Percentiles rank a stretch among this genome's conserved stretches.
phyloP scores from a whole-genome alignment of 2,797 vertebrate genomes.

The Anguilla megastoma region DNA sequence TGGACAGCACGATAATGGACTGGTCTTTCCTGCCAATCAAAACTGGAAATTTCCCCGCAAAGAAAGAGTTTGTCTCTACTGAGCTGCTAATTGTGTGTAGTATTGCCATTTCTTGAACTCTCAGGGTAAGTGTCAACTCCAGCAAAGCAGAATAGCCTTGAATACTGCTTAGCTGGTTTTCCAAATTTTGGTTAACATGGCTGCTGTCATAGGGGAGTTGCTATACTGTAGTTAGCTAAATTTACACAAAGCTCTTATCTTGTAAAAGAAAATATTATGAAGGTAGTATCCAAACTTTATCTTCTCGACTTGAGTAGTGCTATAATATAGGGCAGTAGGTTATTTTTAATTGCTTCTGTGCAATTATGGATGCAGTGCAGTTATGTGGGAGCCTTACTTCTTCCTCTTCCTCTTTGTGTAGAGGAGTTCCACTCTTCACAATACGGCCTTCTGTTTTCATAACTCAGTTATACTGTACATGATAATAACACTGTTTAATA shows the following conservation, averaged over 20 bases:
- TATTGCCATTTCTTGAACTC: background rate
- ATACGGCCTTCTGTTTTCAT: background rate
- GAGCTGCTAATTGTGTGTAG: background rate
- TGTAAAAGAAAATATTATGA: background rate
- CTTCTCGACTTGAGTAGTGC: background rate
- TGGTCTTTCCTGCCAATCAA: too few relatives aligned
- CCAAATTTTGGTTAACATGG: background rate
- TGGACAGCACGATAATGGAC: too few relatives aligned
- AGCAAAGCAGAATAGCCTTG: background rate
- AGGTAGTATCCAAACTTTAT: background rate
- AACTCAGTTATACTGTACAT: background rate
- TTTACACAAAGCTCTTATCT: background rate
- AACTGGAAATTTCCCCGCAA: too few relatives aligned
- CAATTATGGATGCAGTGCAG: background rate
- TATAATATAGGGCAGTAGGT: slow-evolving; percentile 1
- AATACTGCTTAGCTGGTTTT: too few relatives aligned
- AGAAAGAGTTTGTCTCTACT: background rate
- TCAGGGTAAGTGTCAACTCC: background rate
- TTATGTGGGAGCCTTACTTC: background rate
- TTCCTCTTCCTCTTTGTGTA: background rate
- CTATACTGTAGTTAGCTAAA: too few relatives aligned
- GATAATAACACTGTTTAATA: too few relatives aligned
- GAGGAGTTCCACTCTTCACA: background rate
- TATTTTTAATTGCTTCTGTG: background rate
- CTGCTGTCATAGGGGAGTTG: background rate